Base-by-base conservation (phyloP, 2,888 invertebrate species). In the Athalia circularis region DNA sequence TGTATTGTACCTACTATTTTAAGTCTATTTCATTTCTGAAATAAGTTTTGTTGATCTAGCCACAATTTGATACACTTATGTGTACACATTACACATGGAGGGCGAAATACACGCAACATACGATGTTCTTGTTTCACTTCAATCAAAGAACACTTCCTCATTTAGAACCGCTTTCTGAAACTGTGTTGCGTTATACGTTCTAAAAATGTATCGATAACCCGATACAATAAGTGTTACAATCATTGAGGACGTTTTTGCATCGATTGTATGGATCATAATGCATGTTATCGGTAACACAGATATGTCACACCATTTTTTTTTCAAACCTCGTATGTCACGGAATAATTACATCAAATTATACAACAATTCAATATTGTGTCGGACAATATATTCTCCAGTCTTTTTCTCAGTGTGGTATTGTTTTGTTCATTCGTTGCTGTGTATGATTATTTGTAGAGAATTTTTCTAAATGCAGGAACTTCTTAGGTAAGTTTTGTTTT, bases 1-100 rank as follows among this genome's bases (percentile, higher is more conserved):
- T 84, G 81, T 85, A 84, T 84, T 79, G 80, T 80, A 78, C 81
- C 79, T 81, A 78, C 80, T 57, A 81, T 70, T 57, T 8, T 72
- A 57, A 52, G 57, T 43, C n/a, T 47, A 13, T 72, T n/a, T 72
- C 9, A 47, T 59, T 57, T 47, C 45, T 47, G 8, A 59, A 72
- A 70, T 59, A 29, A 59, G n/a, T 47, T 13, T 29, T 11, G 47
- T 45, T 47, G 9, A 72, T 72, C 15, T 47, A 15, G 59, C 13
- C 13, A 57, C 13, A 59, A 59, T 29, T 11, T 59, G 11, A 65
- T 64, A 76, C 47, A 75, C 11, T 43, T 50, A 76, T 65, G 54
- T 65, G 61, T 50, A 50, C 45, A 54, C 54, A 43, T 57, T 15
- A 70, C 43, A 57, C 43, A 70, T n/a, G 43, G 54, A 54, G n/a